Conservation (phyloP, 2,113 vertebrate genomes). For the Hirundichthys speculiger region DNA sequence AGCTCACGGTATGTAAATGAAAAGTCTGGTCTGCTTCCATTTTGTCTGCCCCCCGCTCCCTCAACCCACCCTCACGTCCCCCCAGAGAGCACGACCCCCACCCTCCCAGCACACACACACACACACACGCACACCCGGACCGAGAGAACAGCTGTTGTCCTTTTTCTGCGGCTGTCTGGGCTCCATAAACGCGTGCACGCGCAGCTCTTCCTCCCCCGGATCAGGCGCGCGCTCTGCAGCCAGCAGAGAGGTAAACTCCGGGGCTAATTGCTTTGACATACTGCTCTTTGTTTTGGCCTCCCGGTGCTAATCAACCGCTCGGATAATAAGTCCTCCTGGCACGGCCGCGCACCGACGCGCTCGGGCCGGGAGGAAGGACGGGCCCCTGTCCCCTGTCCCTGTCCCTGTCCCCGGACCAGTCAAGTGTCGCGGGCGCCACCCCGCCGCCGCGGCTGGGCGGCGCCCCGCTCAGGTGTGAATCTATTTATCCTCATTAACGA, state of each 20-base stretch:
- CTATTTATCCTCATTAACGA: conserved; percentile 98
- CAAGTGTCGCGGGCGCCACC: conserved; percentile 43
- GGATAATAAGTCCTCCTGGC: conserved; percentile 70
- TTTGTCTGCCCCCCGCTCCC: conserved; percentile 48
- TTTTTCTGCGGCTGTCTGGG: conserved; percentile 42
- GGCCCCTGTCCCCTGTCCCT: too few species aligned
- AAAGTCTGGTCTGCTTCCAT: conserved; percentile 58
- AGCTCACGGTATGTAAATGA: conserved; percentile 78
- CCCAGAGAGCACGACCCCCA: conserved; percentile 31
- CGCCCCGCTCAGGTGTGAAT: conserved; percentile 92
- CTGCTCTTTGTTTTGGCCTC: conserved; percentile 80
- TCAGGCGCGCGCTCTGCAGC: conserved; percentile 66
- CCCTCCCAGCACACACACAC: conserved; percentile 31
- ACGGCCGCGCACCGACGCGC: conserved; percentile 29
- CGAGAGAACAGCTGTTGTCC: conserved; percentile 72
- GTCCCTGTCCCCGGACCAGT: background rate
- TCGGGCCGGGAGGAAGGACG: conserved; percentile 30
- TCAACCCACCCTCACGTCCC: too few species aligned
- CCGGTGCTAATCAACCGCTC: conserved; percentile 78
- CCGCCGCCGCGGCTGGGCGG: conserved; percentile 75
- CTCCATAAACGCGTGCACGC: too few species aligned
- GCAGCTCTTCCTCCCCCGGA: conserved; percentile 40
- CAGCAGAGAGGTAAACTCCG: conserved; percentile 78
- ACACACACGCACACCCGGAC: conserved; percentile 33
- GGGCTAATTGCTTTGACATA: conserved; percentile 83